These are phyloP conservation scores for Onychomys leucogaster DNA, from an alignment of 2,797 vertebrate genomes.

Conservation along the genomic window DNA sequence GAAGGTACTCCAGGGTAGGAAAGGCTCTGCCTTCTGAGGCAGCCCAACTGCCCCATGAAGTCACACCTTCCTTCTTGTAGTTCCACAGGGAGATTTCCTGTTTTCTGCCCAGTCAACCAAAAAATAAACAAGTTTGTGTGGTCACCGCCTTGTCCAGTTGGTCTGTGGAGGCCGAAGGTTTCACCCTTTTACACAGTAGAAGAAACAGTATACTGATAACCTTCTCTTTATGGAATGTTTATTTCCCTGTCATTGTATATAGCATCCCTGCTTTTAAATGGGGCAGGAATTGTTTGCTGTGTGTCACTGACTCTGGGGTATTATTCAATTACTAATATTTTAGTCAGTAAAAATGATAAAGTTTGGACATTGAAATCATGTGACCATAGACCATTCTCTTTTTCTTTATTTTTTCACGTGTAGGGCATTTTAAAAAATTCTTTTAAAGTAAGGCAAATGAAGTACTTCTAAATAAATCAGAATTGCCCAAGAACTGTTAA, in stretches of 20 bases:
- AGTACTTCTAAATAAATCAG: slow-evolving; percentile 53
- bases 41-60: neutral
- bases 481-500: slow-evolving; percentile 44
- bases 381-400: slow-evolving; percentile 7
- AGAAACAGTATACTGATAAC: neutral
- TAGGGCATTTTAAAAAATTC: neutral
- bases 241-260: slow-evolving; percentile 14
- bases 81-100: neutral
- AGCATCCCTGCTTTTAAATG: slow-evolving; percentile 57
- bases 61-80: neutral
- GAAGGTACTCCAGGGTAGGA: neutral
- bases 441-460: slow-evolving; percentile 47
- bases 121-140: neutral
- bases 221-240: slow-evolving; percentile 24
- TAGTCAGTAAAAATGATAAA: slow-evolving; percentile 24
- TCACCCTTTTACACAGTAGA: slow-evolving; percentile 25
- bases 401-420: neutral
- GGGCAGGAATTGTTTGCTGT: neutral
- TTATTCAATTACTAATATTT: slow-evolving; percentile 57
- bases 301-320: neutral
- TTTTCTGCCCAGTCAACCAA: slow-evolving; percentile 51
- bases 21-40: slow-evolving; percentile 39
- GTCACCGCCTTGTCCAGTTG: slow-evolving; percentile 34
- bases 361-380: slow-evolving; percentile 45
- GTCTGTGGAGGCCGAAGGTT: neutral